Percentiles rank a stretch among this genome's conserved stretches.
Evolutionary conservation across 2,797 vertebrate species (phyloP).

Genomic region (Pantherophis vulpinus): DNA sequence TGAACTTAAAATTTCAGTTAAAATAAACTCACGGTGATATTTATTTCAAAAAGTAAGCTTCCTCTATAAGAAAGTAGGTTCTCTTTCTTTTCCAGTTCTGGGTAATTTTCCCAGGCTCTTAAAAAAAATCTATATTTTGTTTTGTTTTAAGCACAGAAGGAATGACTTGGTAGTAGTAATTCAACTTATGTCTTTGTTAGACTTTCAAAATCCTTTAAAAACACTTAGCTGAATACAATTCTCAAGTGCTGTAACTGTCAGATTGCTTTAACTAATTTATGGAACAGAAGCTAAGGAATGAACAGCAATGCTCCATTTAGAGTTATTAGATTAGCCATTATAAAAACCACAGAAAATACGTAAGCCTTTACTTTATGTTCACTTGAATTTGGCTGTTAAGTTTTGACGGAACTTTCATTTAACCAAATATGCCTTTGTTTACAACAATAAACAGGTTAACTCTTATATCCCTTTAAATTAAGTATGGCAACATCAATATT

Average conservation of each 20-base stretch:
- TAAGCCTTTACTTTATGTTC: constrained; percentile 63
- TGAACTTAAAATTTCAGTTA: not conserved
- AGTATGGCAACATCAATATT: constrained; percentile 48
- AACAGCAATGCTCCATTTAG: constrained; percentile 65
- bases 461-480: constrained; percentile 55
- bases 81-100: not conserved
- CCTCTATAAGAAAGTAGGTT: not conserved
- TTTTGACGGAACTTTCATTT: constrained; percentile 63
- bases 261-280: constrained; percentile 70
- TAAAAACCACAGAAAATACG: constrained; percentile 60
- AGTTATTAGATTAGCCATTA: constrained; percentile 67
- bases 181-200: constrained; percentile 58
- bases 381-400: constrained; percentile 64
- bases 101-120: not conserved
- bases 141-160: not conserved
- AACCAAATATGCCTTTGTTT: constrained; percentile 58
- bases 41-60: not conserved
- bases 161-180: constrained; percentile 37
- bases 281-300: constrained; percentile 64
- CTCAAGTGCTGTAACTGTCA: constrained; percentile 62
- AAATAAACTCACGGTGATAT: not conserved
- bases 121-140: not conserved
- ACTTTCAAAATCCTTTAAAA: constrained; percentile 65
- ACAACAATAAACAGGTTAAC: constrained; percentile 45
- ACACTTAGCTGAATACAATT: constrained; percentile 67